Conservation (phyloP, 2,888 invertebrate genomes). For the Geophilus truncorum region DNA sequence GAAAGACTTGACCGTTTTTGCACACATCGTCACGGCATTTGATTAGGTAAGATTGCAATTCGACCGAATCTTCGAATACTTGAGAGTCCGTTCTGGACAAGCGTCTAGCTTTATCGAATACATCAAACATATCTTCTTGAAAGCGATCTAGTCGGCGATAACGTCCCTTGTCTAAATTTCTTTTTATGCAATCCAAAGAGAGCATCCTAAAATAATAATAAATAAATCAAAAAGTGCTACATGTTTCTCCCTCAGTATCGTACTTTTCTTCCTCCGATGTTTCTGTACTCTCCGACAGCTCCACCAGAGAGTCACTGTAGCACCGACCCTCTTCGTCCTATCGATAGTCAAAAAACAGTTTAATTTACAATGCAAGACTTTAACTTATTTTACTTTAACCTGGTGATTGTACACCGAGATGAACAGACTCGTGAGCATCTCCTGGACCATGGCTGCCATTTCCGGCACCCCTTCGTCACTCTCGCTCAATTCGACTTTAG, state of each 20-base stretch:
- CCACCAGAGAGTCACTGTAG: constrained; percentile 92
- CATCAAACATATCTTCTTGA: constrained; percentile 93
- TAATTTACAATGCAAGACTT: no score
- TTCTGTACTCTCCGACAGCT: constrained; percentile 82
- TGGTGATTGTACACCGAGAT: constrained; percentile 93
- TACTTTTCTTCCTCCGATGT: constrained; percentile 60
- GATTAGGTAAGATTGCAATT: constrained; percentile 86
- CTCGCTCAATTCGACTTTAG: constrained; percentile 78
- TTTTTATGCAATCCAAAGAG: constrained; percentile 73
- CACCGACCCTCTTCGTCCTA: constrained; percentile 90
- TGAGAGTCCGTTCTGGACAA: constrained; percentile 88
- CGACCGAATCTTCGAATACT: constrained; percentile 85
- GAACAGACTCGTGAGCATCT: constrained; percentile 82
- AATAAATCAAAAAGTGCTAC: background rate
- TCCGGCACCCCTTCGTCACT: constrained; percentile 77
- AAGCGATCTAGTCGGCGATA: constrained; percentile 91
- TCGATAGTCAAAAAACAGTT: constrained; percentile 33
- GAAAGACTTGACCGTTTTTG: constrained; percentile 68
- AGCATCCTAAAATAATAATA: constrained; percentile 35
- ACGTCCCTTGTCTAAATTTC: constrained; percentile 82
- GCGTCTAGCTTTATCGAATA: constrained; percentile 79
- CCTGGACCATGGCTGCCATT: constrained; percentile 82
- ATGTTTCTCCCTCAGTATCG: no score
- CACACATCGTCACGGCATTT: constrained; percentile 64
- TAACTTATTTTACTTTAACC: constrained; percentile 43